Evolutionary conservation across 2,888 invertebrate species (phyloP).

Genomic region (Anagyrus pseudococci): DNA sequence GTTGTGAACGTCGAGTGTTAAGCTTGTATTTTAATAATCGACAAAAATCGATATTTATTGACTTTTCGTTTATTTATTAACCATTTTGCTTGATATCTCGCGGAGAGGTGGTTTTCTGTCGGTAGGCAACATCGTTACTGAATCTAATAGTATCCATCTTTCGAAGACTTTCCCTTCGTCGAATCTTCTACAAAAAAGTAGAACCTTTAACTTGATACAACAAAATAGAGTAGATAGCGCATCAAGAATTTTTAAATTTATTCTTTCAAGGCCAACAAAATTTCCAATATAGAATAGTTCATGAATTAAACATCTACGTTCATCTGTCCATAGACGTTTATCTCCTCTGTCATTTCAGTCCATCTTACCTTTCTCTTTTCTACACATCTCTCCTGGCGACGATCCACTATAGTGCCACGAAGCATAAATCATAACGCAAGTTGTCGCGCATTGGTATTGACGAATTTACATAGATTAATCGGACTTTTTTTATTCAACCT

Average conservation of each 20-base stretch:
- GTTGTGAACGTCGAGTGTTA: too few species aligned
- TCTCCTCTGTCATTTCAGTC: not conserved
- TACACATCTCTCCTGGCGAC: not conserved
- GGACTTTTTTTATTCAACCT: conserved; percentile 1
- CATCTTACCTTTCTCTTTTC: not conserved
- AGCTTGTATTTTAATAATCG: too few species aligned
- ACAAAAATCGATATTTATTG: too few species aligned
- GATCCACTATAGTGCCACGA: too few species aligned
- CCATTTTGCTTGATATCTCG: too few species aligned
- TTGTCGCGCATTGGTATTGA: conserved; percentile 36
- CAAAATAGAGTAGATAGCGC: not conserved
- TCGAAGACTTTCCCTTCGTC: too few species aligned
- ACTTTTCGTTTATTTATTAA: too few species aligned
- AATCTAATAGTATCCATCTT: too few species aligned
- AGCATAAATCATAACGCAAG: conserved; percentile 31
- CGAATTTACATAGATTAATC: conserved; percentile 38
- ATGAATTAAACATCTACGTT: conserved; percentile 35
- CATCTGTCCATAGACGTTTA: conserved; percentile 13
- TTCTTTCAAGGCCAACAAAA: conserved; percentile 17
- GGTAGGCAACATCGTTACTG: too few species aligned
- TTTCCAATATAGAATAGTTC: conserved; percentile 14
- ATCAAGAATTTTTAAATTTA: conserved; percentile 13
- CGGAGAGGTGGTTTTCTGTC: too few species aligned
- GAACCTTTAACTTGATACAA: too few species aligned
- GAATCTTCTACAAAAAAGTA: too few species aligned